Percentiles rank a stretch among this genome's conserved stretches.
phyloP scores from a whole-genome alignment of 2,797 vertebrate species.

The Malacoctenus gilli region DNA sequence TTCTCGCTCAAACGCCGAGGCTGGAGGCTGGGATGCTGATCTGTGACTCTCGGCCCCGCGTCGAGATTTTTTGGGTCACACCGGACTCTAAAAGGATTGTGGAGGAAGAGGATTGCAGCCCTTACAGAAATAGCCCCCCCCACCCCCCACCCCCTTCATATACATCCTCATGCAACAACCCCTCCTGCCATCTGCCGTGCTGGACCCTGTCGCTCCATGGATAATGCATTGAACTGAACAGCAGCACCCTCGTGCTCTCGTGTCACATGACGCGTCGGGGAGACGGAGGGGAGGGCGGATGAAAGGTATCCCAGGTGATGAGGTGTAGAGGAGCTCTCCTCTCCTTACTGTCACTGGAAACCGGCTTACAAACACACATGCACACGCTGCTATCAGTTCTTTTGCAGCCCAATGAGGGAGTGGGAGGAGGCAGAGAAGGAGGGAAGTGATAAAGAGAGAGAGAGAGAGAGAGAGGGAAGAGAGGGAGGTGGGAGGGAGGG shows the following conservation, averaged over 20 bases:
- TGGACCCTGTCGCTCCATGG: constrained; percentile 63
- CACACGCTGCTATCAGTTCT: constrained; percentile 71
- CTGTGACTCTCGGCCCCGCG: constrained; percentile 24
- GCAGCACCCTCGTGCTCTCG: constrained; percentile 56
- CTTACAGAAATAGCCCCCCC: constrained; percentile 39
- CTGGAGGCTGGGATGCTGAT: constrained; percentile 11
- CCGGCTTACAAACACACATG: constrained; percentile 47
- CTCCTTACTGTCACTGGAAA: constrained; percentile 75
- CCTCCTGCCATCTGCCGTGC: constrained; percentile 66
- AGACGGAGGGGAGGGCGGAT: constrained; percentile 50
- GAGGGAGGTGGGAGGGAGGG: constrained; percentile 40
- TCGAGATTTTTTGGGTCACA: constrained; percentile 45
- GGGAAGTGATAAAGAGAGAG: constrained; percentile 67
- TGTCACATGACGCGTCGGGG: constrained; percentile 64
- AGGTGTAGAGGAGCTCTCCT: constrained; percentile 66
- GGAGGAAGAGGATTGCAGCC: constrained; percentile 43
- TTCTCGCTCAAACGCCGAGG: constrained; percentile 50
- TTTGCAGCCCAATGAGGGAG: constrained; percentile 75
- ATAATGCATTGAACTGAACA: constrained; percentile 73
- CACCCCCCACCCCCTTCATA: constrained; percentile 10
- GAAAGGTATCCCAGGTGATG: constrained; percentile 79
- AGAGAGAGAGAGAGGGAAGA: constrained; percentile 29
- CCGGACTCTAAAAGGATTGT: constrained; percentile 41
- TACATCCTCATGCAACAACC: constrained; percentile 35
- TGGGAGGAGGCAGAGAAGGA: constrained; percentile 69